phyloP scores from a whole-genome alignment of 2,113 vertebrate genomes.

The Mormyrus iriodes region DNA sequence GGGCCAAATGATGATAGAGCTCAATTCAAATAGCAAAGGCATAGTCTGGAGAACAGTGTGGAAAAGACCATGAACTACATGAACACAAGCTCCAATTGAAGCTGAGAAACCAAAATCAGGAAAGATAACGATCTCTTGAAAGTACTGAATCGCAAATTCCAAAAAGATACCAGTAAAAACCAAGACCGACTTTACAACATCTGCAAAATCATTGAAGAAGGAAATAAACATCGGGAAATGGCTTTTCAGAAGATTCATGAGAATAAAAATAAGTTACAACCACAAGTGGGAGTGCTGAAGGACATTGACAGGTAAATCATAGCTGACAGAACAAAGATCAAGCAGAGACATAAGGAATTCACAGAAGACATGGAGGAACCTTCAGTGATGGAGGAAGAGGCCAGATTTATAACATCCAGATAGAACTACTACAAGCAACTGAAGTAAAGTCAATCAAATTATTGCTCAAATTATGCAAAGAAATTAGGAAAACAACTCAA shows the following conservation, averaged over 20 bases:
- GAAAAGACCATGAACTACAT: neutral
- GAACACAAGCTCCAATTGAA: neutral
- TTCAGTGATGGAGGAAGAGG: neutral
- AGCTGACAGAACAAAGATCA: neutral
- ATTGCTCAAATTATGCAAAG: neutral
- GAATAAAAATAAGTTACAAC: neutral
- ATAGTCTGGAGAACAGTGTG: neutral
- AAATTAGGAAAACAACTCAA: neutral
- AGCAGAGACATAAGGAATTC: neutral
- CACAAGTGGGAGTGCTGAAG: neutral
- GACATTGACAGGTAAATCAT: neutral
- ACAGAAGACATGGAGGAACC: neutral
- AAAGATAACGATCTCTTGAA: neutral
- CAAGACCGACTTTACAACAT: neutral
- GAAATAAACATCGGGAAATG: neutral
- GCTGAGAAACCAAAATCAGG: neutral
- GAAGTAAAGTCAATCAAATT: neutral
- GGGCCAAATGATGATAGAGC: neutral
- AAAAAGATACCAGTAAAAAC: neutral
- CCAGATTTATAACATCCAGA: neutral
- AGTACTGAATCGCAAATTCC: neutral
- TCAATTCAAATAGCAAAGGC: neutral
- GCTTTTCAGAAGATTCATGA: neutral
- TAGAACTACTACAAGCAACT: neutral
- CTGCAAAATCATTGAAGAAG: neutral